phyloP scores from a whole-genome alignment of 1,140 invertebrate genomes.

The Pseudomyrmex pallidus region DNA sequence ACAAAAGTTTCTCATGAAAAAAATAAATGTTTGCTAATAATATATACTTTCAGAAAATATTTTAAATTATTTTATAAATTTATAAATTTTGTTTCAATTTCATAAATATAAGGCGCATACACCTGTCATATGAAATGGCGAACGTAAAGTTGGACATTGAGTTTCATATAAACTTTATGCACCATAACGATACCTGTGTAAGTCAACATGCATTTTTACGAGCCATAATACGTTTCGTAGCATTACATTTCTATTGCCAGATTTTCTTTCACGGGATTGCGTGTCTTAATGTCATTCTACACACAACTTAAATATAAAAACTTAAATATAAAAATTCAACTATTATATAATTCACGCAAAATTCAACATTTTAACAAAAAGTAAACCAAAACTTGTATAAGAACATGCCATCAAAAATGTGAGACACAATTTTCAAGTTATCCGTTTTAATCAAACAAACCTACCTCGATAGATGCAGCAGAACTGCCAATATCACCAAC shows the following conservation, averaged over 20 bases:
- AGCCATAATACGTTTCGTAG: neutral
- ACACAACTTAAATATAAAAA: neutral
- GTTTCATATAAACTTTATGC: slow-evolving; percentile 29
- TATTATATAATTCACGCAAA: neutral
- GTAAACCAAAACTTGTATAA: neutral
- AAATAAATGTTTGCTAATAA: neutral
- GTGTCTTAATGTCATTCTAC: slow-evolving; percentile 11
- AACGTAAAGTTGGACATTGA: neutral
- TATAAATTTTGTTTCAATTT: no score
- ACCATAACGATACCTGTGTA: slow-evolving; percentile 8
- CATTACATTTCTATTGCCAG: neutral
- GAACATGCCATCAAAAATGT: neutral
- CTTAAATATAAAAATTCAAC: no score
- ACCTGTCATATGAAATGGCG: no score
- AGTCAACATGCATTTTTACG: slow-evolving; percentile 43
- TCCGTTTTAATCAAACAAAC: slow-evolving; percentile 51
- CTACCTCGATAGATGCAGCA: slow-evolving; percentile 83
- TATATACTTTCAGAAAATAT: neutral
- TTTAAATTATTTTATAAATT: neutral
- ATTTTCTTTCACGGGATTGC: neutral
- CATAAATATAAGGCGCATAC: no score
- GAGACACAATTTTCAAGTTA: neutral
- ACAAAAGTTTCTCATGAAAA: neutral
- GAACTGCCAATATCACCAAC: slow-evolving; percentile 82
- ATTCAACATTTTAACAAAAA: neutral